Percentiles rank a stretch among this genome's conserved stretches.
phyloP scores from a whole-genome alignment of 2,888 invertebrate genomes.

The Phengaris arion region DNA sequence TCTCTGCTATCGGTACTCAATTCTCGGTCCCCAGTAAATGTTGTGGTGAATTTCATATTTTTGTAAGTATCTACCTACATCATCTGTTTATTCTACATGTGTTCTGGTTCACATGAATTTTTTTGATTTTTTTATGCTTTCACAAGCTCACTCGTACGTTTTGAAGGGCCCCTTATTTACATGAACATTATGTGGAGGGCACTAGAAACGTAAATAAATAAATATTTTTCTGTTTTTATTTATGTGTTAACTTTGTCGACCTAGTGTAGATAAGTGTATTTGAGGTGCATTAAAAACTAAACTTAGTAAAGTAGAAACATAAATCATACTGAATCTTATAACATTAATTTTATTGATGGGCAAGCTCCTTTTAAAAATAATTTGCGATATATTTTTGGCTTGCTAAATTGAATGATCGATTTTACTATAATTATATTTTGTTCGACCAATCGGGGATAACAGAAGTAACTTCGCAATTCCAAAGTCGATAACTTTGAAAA shows the following conservation, averaged over 20 bases:
- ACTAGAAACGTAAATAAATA: slow-evolving; percentile 43
- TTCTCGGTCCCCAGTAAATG: slow-evolving; percentile 73
- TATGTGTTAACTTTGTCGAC: background rate
- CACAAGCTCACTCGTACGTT: slow-evolving; percentile 69
- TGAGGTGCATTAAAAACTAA: no score
- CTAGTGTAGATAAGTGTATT: background rate
- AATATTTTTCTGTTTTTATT: slow-evolving; percentile 30
- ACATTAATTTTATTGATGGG: no score
- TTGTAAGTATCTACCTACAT: slow-evolving; percentile 79
- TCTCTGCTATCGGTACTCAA: slow-evolving; percentile 54
- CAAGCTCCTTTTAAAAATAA: no score
- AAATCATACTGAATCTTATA: no score
- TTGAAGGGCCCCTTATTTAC: slow-evolving; percentile 67
- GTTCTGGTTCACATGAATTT: slow-evolving; percentile 78
- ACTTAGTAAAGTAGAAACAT: no score
- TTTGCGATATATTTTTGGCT: no score
- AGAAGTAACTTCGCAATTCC: slow-evolving; percentile 19
- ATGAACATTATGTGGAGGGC: slow-evolving; percentile 68
- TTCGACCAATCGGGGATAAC: background rate
- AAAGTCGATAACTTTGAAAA: slow-evolving; percentile 62
- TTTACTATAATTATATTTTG: background rate
- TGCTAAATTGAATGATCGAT: no score
- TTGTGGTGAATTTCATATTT: slow-evolving; percentile 81
- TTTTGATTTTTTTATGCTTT: slow-evolving; percentile 77
- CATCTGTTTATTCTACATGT: slow-evolving; percentile 78